These are phyloP conservation scores for Spea hammondii DNA, from an alignment of 2,797 vertebrate species.

Conservation along the genomic window DNA sequence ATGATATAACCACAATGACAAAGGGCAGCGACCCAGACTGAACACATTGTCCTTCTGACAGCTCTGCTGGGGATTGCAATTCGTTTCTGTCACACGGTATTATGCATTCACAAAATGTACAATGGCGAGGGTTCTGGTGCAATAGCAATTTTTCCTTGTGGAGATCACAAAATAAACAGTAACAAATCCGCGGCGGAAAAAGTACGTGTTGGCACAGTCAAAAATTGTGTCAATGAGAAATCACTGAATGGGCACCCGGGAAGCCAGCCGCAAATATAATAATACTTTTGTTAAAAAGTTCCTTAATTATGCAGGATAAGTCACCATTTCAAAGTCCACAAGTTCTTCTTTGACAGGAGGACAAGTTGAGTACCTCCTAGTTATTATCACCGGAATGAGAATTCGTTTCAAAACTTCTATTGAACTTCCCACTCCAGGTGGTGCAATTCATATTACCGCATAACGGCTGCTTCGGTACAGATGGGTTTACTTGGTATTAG, in stretches of 20 bases:
- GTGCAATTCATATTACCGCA: neutral
- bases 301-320: neutral
- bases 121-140: conserved; percentile 43
- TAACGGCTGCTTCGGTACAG: neutral
- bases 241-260: neutral
- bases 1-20: neutral
- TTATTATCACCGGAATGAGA: neutral
- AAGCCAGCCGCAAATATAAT: conserved; percentile 17
- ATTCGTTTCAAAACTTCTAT: neutral
- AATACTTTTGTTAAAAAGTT: neutral
- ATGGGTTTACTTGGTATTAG: too few species aligned
- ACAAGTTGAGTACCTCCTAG: neutral
- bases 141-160: conserved; percentile 23
- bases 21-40: conserved; percentile 10
- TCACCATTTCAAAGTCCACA: neutral
- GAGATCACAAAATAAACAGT: conserved; percentile 34
- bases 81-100: conserved; percentile 51
- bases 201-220: conserved; percentile 14
- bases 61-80: conserved; percentile 45
- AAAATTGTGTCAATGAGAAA: conserved; percentile 6
- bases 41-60: neutral
- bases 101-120: conserved; percentile 49
- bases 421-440: neutral
- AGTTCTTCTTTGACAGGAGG: neutral
- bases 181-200: conserved; percentile 20